Conservation (phyloP, 1,140 invertebrate genomes). For the Drosophila ironensis region DNA sequence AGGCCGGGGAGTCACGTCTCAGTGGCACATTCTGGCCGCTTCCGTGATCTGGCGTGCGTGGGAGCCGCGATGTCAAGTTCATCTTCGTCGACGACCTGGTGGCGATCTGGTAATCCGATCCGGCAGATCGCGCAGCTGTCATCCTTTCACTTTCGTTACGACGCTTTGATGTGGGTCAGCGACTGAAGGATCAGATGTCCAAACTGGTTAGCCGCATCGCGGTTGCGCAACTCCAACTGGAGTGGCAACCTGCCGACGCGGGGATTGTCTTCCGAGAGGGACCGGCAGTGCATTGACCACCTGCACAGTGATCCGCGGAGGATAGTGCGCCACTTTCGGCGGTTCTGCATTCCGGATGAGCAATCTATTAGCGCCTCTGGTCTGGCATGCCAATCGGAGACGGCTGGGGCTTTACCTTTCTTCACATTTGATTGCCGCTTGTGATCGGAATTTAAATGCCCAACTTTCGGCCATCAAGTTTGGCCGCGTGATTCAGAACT, state of each 20-base stretch:
- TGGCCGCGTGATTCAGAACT: too few species aligned
- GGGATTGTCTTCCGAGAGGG: not conserved
- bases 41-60: slow-evolving; percentile 13
- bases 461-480: too few species aligned
- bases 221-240: slow-evolving; percentile 32
- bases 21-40: slow-evolving; percentile 12
- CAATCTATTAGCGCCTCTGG: not conserved
- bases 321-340: too few species aligned
- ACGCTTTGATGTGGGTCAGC: slow-evolving; percentile 42
- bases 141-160: slow-evolving; percentile 46
- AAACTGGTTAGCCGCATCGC: slow-evolving; percentile 21
- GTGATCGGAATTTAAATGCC: not conserved
- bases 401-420: not conserved
- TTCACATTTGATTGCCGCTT: not conserved
- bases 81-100: slow-evolving; percentile 1
- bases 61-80: slow-evolving; percentile 23
- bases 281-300: too few species aligned
- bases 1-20: slow-evolving; percentile 11
- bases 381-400: not conserved
- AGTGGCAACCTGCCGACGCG: slow-evolving; percentile 6
- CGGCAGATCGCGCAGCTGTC: slow-evolving; percentile 8
- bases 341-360: not conserved
- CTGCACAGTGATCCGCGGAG: too few species aligned
- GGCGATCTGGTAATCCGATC: slow-evolving; percentile 9
- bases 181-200: slow-evolving; percentile 49